Base-by-base conservation (phyloP, 2,888 invertebrate genomes). In the Epiblema foenella region DNA sequence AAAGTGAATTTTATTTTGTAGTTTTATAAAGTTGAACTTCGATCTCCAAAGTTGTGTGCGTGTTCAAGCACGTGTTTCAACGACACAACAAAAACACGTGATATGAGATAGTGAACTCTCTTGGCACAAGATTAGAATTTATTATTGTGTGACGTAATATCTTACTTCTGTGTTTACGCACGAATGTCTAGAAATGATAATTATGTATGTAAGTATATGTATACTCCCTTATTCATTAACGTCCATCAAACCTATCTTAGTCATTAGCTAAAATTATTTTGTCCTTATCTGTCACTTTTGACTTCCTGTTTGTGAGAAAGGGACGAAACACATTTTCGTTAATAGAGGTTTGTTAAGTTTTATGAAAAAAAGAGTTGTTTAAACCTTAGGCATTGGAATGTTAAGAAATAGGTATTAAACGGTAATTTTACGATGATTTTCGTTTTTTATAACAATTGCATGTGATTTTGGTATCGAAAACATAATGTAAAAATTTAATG, bases 51-150 rank as follows among this genome's bases (percentile, higher is more conserved):
- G 3, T 8, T 33, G 42, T 33, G 37, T 46, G 33, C 33, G 29
- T 57, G 29, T 33, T 29, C 8, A 46, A 17, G 20, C 68, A 63
- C 68, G 56, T 62, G 68, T 56, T 49, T 56, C 5, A 57, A 51
- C 62, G 15, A 15, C 7, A 52, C 7, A 9, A 51, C 18, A 29
- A 56, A 39, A 29, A 42, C 64, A 39, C 15, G 58, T 65, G 57
- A 63, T 37, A 17, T 10, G 12, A 51, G 49, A 57, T 5, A 56
- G n/a, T 42, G 51, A 64, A 57, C 57, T 69, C n/a, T 58, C 11
- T 42, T 64, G 64, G 39, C 52, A 49, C 12, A 24, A n/a, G 39
- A 64, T 64, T 58, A 58, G 52, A 33, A 42, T 57, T 2, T 69
- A 59, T 69, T 69, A 18, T 69, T 4, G 39, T 33, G 17, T 59